These are phyloP conservation scores for Cephus pygmeus DNA, from an alignment of 2,888 invertebrate species.

Conservation along the genomic window DNA sequence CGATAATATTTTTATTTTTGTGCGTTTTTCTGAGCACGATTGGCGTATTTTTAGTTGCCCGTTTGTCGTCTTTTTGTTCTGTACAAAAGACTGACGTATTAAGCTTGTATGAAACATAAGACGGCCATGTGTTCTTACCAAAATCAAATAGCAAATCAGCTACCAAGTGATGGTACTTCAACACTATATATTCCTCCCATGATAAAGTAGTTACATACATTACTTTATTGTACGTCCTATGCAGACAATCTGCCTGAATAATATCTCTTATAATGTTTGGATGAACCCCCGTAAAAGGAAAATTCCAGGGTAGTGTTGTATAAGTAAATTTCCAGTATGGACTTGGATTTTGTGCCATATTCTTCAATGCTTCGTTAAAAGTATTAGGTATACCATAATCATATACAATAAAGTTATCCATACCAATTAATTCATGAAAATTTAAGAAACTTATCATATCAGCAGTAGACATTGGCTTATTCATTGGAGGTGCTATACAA, in stretches of 20 bases:
- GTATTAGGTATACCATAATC: slow-evolving; percentile 69
- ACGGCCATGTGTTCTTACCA: slow-evolving; percentile 66
- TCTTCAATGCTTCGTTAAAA: slow-evolving; percentile 63
- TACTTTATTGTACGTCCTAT: slow-evolving; percentile 71
- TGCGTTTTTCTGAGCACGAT: slow-evolving; percentile 49
- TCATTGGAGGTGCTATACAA: slow-evolving; percentile 73
- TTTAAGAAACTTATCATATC: slow-evolving; percentile 75
- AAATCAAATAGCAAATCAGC: slow-evolving; percentile 70
- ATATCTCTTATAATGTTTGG: slow-evolving; percentile 63
- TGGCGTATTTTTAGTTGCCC: slow-evolving; percentile 41
- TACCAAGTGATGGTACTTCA: slow-evolving; percentile 70
- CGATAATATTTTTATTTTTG: slow-evolving; percentile 32
- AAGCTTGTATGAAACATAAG: slow-evolving; percentile 68
- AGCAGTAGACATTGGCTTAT: slow-evolving; percentile 69
- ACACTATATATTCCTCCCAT: slow-evolving; percentile 76
- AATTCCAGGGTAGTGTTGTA: slow-evolving; percentile 75
- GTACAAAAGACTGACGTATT: slow-evolving; percentile 61
- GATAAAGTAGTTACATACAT: slow-evolving; percentile 67
- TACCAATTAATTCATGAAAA: slow-evolving; percentile 75
- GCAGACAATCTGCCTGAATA: slow-evolving; percentile 75
- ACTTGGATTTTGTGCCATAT: slow-evolving; percentile 58
- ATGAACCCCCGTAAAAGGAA: slow-evolving; percentile 70
- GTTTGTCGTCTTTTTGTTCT: slow-evolving; percentile 52
- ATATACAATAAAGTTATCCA: slow-evolving; percentile 76
- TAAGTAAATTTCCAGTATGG: slow-evolving; percentile 66